These are phyloP conservation scores for Pseudachorutes palmiensis DNA, from an alignment of 1,140 invertebrate genomes.

Conservation along the genomic window DNA sequence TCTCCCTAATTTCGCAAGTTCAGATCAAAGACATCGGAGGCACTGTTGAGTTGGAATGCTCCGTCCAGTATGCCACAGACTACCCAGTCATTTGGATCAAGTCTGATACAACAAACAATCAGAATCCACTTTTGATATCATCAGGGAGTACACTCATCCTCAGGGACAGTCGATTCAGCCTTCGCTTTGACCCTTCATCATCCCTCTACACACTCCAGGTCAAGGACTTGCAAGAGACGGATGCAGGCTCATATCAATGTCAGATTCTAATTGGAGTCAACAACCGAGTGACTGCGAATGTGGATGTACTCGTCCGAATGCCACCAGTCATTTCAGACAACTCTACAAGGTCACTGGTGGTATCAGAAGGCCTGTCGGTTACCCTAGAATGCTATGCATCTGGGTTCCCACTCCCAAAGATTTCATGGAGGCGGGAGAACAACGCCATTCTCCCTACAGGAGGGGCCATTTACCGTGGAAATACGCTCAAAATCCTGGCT, in stretches of 20 bases:
- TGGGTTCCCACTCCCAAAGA: slow-evolving; percentile 62
- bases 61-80: slow-evolving; percentile 77
- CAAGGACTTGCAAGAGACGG: slow-evolving; percentile 90
- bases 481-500: slow-evolving; percentile 64
- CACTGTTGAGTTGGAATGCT: slow-evolving; percentile 76
- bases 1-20: slow-evolving; percentile 82
- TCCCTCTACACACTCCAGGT: slow-evolving; percentile 73
- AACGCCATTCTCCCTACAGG: slow-evolving; percentile 85
- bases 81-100: slow-evolving; percentile 76
- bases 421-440: slow-evolving; percentile 86
- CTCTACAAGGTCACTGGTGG: slow-evolving; percentile 75
- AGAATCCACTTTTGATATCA: slow-evolving; percentile 63
- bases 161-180: slow-evolving; percentile 72
- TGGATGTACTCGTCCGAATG: slow-evolving; percentile 69
- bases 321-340: slow-evolving; percentile 88
- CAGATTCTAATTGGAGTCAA: slow-evolving; percentile 69
- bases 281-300: slow-evolving; percentile 71
- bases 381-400: slow-evolving; percentile 78
- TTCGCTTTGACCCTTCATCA: slow-evolving; percentile 67
- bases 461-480: slow-evolving; percentile 73
- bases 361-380: slow-evolving; percentile 68
- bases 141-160: slow-evolving; percentile 67
- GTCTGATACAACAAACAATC: slow-evolving; percentile 47
- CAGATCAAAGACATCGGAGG: slow-evolving; percentile 86
- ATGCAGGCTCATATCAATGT: slow-evolving; percentile 79